These are phyloP conservation scores for Wasmannia auropunctata DNA, from an alignment of 1,140 invertebrate genomes.

Conservation along the genomic window DNA sequence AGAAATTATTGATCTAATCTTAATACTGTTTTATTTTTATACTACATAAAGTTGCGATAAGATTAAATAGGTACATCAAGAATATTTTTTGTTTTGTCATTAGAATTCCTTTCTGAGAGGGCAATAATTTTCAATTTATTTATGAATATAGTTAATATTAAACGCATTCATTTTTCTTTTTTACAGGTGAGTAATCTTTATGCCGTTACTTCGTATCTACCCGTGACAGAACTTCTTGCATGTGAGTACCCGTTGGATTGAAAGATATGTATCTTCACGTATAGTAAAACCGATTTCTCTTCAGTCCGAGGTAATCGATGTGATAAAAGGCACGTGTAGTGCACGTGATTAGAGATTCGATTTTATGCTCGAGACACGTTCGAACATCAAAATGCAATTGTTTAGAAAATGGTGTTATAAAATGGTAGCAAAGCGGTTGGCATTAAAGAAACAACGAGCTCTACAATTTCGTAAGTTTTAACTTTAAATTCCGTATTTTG, in stretches of 20 bases:
- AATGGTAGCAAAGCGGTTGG: not conserved
- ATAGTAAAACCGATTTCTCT: slow-evolving; percentile 12
- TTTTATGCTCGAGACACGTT: slow-evolving; percentile 9
- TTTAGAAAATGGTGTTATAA: not conserved
- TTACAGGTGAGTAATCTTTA: slow-evolving; percentile 79
- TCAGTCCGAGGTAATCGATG: slow-evolving; percentile 34
- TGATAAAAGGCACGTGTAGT: not conserved
- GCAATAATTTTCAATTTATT: too few species aligned
- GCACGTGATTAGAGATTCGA: slow-evolving; percentile 17
- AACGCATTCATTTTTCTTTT: slow-evolving; percentile 22
- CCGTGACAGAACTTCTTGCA: not conserved
- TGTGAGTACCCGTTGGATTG: slow-evolving; percentile 30
- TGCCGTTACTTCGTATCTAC: slow-evolving; percentile 25
- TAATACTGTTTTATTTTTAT: too few species aligned
- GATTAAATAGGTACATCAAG: too few species aligned
- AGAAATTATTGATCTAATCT: too few species aligned
- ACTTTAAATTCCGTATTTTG: not conserved
- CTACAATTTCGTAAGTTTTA: not conserved
- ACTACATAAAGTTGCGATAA: too few species aligned
- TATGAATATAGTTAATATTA: not conserved
- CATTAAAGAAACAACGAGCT: not conserved
- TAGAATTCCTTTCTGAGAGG: too few species aligned
- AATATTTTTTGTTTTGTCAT: too few species aligned
- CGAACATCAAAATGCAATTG: not conserved
- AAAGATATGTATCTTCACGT: slow-evolving; percentile 17